Base-by-base conservation (phyloP, 2,888 invertebrate genomes). In the Electrophaes corylata region DNA sequence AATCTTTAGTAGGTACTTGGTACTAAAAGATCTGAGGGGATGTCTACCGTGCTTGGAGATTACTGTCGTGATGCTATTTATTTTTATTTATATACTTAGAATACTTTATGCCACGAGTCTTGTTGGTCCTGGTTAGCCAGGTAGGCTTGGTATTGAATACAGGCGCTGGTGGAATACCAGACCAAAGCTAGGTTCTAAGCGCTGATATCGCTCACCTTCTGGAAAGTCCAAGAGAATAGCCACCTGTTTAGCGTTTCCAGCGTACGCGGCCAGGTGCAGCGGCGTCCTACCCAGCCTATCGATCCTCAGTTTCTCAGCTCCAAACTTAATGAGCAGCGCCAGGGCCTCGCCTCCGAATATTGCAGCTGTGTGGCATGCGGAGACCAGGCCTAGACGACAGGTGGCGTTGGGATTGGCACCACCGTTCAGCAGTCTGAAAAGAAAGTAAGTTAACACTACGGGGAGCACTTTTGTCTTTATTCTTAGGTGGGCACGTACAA, bases 361-460 rank as follows among this genome's bases (percentile, higher is more conserved):
- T 0, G 92, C 92, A 0, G 93, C 92, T 12, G 82, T 48, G 67
- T 93, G 93, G 58, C 91, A 85, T 0, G 92, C 91, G 1, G 92
- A 89, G 1, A 92, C 82, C 11, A 85, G 70, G 47, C 79, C 83
- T 4, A 84, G 59, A 0, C 90, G 85, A 55, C 93, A 93, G 40
- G 91, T 92, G 6, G 93, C 91, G 62, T 93, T 91, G 0, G 88
- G 84, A 53, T 86, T 91, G 0, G 93, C 93, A 0, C 92, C 92
- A 0, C 81, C 76, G 48, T 88, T 82, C 0, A 93, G 72, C 1
- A 90, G 76, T 56, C 93, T 93, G 72, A 10, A 65, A 6, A 45
- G 1, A n/a, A 40, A 40, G 5, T n/a, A 1, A 11, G 40, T 14
- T 35, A n/a, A n/a, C n/a, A n/a, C n/a, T n/a, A n/a, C n/a, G n/a